Conservation (phyloP, 2,797 vertebrate genomes). For the Artibeus jamaicensis region DNA sequence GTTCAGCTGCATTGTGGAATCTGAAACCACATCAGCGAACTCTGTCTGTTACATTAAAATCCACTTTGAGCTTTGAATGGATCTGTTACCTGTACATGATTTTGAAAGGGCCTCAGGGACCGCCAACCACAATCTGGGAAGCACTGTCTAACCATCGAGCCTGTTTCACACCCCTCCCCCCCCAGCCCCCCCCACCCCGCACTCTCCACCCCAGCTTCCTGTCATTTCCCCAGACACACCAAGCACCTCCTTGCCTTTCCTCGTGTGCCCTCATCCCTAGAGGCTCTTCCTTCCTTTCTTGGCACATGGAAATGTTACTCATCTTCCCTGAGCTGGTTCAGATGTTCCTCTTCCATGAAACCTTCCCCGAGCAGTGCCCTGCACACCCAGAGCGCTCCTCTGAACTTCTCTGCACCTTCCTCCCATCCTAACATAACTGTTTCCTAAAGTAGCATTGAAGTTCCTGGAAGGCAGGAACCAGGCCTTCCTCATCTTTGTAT, state of each 20-base stretch:
- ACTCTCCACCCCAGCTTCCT: neutral
- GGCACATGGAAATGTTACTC: neutral
- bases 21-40: constrained; percentile 13
- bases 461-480: neutral
- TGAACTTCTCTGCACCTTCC: neutral
- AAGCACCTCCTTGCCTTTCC: neutral
- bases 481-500: neutral
- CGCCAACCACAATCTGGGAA: neutral
- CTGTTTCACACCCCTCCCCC: neutral
- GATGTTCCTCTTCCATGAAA: neutral
- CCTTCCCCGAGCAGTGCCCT: neutral
- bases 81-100: neutral
- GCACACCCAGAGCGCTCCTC: neutral
- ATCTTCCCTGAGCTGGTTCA: neutral
- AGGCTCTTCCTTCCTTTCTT: neutral
- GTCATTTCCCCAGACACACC: neutral
- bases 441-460: neutral
- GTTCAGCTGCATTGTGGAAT: neutral
- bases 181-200: neutral
- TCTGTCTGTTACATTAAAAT: constrained; percentile 22
- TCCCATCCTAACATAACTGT: neutral
- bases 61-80: neutral
- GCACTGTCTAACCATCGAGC: neutral
- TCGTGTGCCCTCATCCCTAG: neutral
- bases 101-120: neutral